Percentiles rank a stretch among this genome's conserved stretches.
phyloP scores from a whole-genome alignment of 2,888 invertebrate species.

The Plebejus anna region DNA sequence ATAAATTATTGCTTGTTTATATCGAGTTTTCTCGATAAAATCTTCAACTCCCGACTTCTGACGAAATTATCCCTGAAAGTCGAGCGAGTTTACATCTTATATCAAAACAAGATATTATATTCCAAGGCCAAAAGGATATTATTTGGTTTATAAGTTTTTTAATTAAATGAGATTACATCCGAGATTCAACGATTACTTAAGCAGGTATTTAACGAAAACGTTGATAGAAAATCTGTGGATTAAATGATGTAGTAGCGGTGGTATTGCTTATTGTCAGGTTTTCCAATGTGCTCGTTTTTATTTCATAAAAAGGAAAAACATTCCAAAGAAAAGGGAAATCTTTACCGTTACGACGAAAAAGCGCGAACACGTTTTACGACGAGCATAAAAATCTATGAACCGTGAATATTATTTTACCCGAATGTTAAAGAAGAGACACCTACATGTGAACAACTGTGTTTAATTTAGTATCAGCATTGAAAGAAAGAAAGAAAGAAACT shows the following conservation, averaged over 20 bases:
- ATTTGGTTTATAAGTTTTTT: not conserved
- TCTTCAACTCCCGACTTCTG: not conserved
- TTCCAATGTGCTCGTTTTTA: too few species aligned
- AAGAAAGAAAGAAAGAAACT: too few species aligned
- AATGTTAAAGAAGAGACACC: not conserved
- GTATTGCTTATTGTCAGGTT: too few species aligned
- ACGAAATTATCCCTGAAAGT: not conserved
- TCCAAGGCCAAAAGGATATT: not conserved
- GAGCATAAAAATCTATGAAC: not conserved
- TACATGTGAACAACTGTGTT: not conserved
- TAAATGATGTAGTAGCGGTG: too few species aligned
- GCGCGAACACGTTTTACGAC: not conserved
- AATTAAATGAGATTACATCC: not conserved
- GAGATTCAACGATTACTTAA: not conserved
- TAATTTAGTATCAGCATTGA: too few species aligned
- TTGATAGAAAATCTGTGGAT: too few species aligned
- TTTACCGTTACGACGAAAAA: not conserved
- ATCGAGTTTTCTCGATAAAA: not conserved
- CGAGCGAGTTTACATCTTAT: not conserved
- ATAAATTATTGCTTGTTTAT: conserved; percentile 19
- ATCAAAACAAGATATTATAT: not conserved
- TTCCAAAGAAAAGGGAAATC: not conserved
- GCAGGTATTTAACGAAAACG: too few species aligned
- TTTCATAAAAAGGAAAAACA: not conserved
- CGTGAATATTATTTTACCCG: conserved; percentile 9